A percentile compares a stretch with the other conserved stretches of the same genome.
Conservation (phyloP, 2,113 vertebrate species). For the Cygnus atratus region DNA sequence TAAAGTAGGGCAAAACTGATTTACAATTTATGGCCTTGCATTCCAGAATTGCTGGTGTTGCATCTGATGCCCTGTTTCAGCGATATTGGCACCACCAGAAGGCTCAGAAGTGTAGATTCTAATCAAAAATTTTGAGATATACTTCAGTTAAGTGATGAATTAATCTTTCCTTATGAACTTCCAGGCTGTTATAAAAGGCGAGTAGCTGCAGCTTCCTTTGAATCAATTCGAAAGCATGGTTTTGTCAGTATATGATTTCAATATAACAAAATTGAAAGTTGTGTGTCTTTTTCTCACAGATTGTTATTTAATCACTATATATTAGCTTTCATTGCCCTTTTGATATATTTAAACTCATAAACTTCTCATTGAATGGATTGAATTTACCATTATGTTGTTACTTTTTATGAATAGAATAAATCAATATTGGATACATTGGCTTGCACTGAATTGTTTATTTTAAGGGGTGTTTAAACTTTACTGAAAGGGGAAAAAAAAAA, state of each 20-base stretch:
- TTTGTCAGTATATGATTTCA: background rate
- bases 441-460: constrained; percentile 52
- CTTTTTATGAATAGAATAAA: constrained; percentile 58
- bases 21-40: background rate
- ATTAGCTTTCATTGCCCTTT: constrained; percentile 55
- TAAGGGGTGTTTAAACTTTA: constrained; percentile 12
- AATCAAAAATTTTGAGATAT: constrained; percentile 19
- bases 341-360: constrained; percentile 53
- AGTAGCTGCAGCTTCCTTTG: background rate
- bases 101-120: constrained; percentile 36
- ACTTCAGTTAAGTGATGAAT: background rate
- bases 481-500: background rate
- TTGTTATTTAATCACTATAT: constrained; percentile 48
- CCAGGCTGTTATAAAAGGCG: background rate
- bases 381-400: constrained; percentile 43
- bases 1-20: constrained; percentile 22
- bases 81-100: background rate
- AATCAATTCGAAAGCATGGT: background rate
- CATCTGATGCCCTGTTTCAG: constrained; percentile 46
- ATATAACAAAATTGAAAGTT: background rate
- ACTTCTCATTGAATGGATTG: constrained; percentile 37
- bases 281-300: constrained; percentile 28
- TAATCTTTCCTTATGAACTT: background rate
- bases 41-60: background rate
- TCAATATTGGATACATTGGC: background rate